A percentile compares a stretch with the other conserved stretches of the same genome.
Evolutionary conservation across 2,113 vertebrate species (phyloP).

Genomic region (Conger conger): DNA sequence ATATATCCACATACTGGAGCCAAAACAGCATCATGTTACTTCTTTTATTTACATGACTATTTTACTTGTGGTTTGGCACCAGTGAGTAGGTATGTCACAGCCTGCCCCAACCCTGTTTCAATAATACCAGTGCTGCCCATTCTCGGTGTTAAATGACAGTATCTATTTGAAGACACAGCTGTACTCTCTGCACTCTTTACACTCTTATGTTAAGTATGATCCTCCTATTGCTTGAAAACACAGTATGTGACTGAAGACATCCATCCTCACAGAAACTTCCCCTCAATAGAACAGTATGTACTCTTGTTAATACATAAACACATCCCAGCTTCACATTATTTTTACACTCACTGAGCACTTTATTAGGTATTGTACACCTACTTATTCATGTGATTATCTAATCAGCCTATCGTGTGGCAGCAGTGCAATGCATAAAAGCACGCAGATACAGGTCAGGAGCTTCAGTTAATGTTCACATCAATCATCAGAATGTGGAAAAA

Average conservation of each 20-base stretch:
- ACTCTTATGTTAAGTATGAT: neutral
- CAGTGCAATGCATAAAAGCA: too few species aligned
- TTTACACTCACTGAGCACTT: too few species aligned
- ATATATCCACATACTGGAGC: neutral
- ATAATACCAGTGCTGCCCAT: neutral
- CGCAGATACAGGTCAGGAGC: too few species aligned
- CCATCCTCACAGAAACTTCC: neutral
- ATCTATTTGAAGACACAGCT: neutral
- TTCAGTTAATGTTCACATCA: too few species aligned
- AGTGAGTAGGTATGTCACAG: neutral
- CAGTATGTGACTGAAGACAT: neutral
- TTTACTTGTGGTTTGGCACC: too few species aligned
- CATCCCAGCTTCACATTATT: neutral
- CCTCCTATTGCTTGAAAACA: neutral
- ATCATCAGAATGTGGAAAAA: too few species aligned
- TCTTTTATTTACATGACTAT: neutral
- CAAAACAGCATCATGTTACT: neutral
- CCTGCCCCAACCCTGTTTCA: neutral
- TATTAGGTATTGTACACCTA: too few species aligned
- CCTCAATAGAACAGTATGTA: neutral
- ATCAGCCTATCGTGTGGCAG: too few species aligned
- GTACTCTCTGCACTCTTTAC: neutral
- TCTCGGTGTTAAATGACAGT: neutral
- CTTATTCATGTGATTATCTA: too few species aligned
- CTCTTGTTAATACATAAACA: neutral